Conservation (phyloP, 1,140 invertebrate genomes). For the Halictus rubicundus region DNA sequence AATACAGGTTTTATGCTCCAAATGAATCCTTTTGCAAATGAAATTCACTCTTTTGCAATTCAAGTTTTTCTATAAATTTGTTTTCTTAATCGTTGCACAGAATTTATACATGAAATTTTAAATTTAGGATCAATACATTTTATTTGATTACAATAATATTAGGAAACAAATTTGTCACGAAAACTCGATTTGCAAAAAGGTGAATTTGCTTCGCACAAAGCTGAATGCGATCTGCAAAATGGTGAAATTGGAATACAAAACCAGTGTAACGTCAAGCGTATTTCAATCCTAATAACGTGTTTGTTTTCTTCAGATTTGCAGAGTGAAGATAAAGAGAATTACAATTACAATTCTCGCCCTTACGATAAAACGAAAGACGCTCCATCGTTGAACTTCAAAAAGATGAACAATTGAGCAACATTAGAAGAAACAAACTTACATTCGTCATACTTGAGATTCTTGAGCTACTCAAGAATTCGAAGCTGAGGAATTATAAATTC, state of each 20-base stretch:
- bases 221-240: too few relatives aligned
- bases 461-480: background rate
- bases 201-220: too few relatives aligned
- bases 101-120: too few relatives aligned
- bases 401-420: background rate
- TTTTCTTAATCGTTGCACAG: too few relatives aligned
- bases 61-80: too few relatives aligned
- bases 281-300: background rate
- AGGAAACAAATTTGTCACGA: too few relatives aligned
- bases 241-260: background rate
- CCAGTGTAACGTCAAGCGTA: background rate
- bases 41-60: background rate
- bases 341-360: background rate
- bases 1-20: too few relatives aligned
- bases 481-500: too few relatives aligned
- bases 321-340: background rate
- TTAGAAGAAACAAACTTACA: background rate
- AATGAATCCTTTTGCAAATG: background rate
- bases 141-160: too few relatives aligned
- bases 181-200: too few relatives aligned
- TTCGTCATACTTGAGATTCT: background rate
- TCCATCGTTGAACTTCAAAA: background rate
- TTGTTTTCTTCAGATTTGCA: background rate
- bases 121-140: too few relatives aligned
- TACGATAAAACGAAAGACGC: background rate